Evolutionary conservation across 2,113 vertebrate species (phyloP).

Genomic region (Platycercus adscitus): DNA sequence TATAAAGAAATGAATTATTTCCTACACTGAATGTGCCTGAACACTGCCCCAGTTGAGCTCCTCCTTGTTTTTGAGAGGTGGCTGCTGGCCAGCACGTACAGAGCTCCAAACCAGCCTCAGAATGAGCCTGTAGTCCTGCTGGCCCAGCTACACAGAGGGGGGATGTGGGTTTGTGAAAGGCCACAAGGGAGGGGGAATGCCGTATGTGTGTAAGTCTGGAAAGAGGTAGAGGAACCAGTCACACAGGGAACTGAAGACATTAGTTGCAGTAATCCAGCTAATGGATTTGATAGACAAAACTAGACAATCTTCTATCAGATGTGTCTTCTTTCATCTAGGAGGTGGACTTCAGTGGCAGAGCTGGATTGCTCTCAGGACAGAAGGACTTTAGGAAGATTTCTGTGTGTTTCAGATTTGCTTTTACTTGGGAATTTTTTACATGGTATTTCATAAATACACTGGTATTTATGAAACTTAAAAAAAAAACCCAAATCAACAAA

Average conservation of each 20-base stretch:
- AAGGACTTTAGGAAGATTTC: not conserved
- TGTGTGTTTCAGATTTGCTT: not conserved
- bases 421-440: not conserved
- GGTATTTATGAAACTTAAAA: not conserved
- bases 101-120: not conserved
- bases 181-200: not conserved
- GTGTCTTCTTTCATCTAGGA: not conserved
- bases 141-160: not conserved
- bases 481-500: not conserved
- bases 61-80: not conserved
- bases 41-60: not conserved
- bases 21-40: not conserved
- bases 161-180: not conserved
- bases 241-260: not conserved
- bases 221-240: not conserved
- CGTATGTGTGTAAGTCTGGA: accelerated
- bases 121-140: not conserved
- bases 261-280: not conserved
- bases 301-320: not conserved
- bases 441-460: not conserved
- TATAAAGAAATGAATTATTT: not conserved
- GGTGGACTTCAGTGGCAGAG: not conserved
- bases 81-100: not conserved
- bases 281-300: not conserved
- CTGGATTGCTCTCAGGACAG: not conserved